phyloP scores from a whole-genome alignment of 1,140 invertebrate genomes.

The Drosophila miranda region DNA sequence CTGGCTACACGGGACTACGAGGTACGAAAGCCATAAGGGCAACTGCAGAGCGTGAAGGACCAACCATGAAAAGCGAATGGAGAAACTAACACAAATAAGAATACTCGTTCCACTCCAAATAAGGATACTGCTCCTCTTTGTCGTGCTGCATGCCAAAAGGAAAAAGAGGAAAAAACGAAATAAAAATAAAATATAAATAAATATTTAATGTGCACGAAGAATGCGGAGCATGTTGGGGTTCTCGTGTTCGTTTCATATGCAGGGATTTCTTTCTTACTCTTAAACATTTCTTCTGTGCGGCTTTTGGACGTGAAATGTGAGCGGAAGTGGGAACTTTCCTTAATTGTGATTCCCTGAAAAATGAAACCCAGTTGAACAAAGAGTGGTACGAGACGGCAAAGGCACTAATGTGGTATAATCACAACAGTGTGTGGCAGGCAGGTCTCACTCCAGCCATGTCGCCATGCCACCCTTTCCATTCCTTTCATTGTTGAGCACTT shows the following conservation, averaged over 20 bases:
- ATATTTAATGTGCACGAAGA: constrained; percentile 43
- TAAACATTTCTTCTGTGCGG: not conserved
- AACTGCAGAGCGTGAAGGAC: not conserved
- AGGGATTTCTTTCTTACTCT: constrained; percentile 34
- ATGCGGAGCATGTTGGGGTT: constrained; percentile 36
- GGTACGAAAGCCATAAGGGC: not conserved
- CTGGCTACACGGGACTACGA: not conserved
- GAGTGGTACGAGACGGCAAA: not conserved
- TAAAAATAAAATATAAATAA: constrained; percentile 39
- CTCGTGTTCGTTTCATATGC: constrained; percentile 38
- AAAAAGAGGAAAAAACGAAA: not conserved
- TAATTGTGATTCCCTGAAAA: not conserved
- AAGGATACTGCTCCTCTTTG: not conserved
- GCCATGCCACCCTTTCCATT: constrained; percentile 32
- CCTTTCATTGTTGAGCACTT: constrained; percentile 15
- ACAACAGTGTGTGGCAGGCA: not conserved
- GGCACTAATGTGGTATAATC: not conserved
- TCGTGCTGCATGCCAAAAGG: constrained; percentile 16
- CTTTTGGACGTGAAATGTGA: constrained; percentile 16
- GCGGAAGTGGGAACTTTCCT: constrained; percentile 39
- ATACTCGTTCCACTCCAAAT: constrained; percentile 32
- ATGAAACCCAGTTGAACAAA: not conserved
- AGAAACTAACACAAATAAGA: constrained; percentile 22
- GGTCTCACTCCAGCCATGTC: constrained; percentile 16
- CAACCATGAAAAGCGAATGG: constrained; percentile 23